Conservation (phyloP, 1,140 invertebrate species). For the Fopius arisanus region DNA sequence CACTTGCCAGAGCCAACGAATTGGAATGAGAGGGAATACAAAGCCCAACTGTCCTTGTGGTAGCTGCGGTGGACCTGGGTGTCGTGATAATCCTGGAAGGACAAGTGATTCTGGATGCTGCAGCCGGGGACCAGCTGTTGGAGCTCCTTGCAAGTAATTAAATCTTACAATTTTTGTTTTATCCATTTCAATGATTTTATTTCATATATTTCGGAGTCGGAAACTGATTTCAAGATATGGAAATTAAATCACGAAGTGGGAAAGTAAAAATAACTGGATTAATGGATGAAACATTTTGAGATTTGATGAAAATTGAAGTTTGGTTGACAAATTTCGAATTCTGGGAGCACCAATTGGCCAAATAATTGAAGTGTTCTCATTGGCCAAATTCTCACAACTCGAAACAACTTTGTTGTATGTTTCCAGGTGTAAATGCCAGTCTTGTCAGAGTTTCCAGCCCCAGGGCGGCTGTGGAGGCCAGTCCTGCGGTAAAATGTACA, state of each 20-base stretch:
- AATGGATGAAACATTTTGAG: too few relatives aligned
- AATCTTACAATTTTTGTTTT: too few relatives aligned
- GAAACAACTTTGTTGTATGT: not conserved
- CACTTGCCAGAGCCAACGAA: not conserved
- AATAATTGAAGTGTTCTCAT: too few relatives aligned
- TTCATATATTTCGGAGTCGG: too few relatives aligned
- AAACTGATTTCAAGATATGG: too few relatives aligned
- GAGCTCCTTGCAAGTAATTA: not conserved
- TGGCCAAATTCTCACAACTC: too few relatives aligned
- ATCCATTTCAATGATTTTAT: too few relatives aligned
- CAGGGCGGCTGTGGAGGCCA: conserved; percentile 37
- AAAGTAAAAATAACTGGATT: too few relatives aligned
- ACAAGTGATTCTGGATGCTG: not conserved
- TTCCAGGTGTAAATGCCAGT: conserved; percentile 31
- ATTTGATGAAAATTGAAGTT: too few relatives aligned
- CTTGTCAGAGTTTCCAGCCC: conserved; percentile 24
- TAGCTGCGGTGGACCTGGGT: not conserved
- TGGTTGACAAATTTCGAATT: too few relatives aligned
- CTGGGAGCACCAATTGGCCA: too few relatives aligned
- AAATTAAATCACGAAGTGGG: too few relatives aligned
- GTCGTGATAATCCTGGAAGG: not conserved
- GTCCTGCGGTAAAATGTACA: conserved; percentile 41
- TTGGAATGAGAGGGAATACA: not conserved
- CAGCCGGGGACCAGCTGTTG: not conserved
- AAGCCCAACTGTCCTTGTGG: not conserved